Percentiles rank a stretch among this genome's conserved stretches.
These are phyloP conservation scores for Leptopilina clavipes DNA, from an alignment of 1,140 invertebrate genomes.

Conservation along the genomic window DNA sequence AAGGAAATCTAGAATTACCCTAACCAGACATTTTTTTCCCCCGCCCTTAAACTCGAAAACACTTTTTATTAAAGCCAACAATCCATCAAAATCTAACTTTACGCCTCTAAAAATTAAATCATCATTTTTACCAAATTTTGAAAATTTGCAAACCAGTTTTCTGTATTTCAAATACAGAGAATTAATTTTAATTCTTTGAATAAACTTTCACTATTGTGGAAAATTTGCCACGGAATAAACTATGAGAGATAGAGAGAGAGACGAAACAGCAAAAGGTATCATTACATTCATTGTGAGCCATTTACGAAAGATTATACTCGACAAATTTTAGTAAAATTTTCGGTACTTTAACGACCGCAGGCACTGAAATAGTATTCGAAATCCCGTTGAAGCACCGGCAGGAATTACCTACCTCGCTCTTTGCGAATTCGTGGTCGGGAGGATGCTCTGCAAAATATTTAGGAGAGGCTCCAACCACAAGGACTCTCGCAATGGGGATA, in stretches of 20 bases:
- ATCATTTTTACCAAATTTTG: too few relatives aligned
- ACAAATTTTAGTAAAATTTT: constrained; percentile 32
- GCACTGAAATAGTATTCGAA: constrained; percentile 40
- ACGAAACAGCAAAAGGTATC: not conserved
- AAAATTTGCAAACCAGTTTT: too few relatives aligned
- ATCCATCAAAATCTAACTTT: too few relatives aligned
- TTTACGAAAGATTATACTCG: constrained; percentile 30
- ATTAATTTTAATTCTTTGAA: too few relatives aligned
- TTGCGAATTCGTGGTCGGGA: constrained; percentile 30
- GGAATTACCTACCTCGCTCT: constrained; percentile 39
- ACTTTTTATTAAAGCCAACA: too few relatives aligned
- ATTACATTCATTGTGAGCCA: constrained; percentile 7
- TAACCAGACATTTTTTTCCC: constrained; percentile 38
- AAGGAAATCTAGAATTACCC: constrained; percentile 62
- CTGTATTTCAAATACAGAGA: too few relatives aligned
- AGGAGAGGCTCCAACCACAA: constrained; percentile 48
- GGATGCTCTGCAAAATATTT: constrained; percentile 58
- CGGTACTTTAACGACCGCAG: constrained; percentile 18
- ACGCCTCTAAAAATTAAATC: too few relatives aligned
- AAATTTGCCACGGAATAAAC: too few relatives aligned
- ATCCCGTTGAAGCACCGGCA: constrained; percentile 40
- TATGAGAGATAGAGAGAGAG: too few relatives aligned
- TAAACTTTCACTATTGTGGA: too few relatives aligned
- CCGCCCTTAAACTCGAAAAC: too few relatives aligned
- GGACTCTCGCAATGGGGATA: constrained; percentile 56